phyloP scores from a whole-genome alignment of 2,888 invertebrate genomes.

The Brenthis hecate region DNA sequence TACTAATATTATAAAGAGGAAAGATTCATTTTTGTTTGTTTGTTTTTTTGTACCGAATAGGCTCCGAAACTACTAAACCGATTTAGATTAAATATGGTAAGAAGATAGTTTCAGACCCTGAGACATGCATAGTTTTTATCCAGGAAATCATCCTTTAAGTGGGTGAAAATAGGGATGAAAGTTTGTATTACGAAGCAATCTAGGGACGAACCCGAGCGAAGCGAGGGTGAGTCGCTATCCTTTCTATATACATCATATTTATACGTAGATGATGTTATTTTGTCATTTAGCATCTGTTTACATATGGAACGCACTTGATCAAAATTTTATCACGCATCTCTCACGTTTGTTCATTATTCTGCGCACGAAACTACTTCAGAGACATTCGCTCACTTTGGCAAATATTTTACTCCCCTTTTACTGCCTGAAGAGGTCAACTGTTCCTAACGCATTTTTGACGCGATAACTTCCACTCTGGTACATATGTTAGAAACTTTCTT shows the following conservation, averaged over 20 bases:
- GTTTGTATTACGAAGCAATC: too few relatives aligned
- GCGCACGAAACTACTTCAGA: slow-evolving; percentile 17
- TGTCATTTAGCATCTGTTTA: background rate
- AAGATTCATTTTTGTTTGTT: too few relatives aligned
- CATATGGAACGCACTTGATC: slow-evolving; percentile 2
- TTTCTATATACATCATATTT: background rate
- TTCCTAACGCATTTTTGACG: slow-evolving; percentile 2
- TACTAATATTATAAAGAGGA: too few relatives aligned
- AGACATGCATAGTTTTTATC: too few relatives aligned
- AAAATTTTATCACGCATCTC: slow-evolving; percentile 14
- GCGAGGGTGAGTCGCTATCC: too few relatives aligned
- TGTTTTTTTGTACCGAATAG: too few relatives aligned
- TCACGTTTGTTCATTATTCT: slow-evolving; percentile 6
- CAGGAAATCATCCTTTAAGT: too few relatives aligned
- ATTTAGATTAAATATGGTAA: too few relatives aligned
- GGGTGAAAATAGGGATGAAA: too few relatives aligned
- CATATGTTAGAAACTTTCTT: background rate
- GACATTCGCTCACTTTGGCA: slow-evolving; percentile 14
- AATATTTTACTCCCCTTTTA: slow-evolving; percentile 20
- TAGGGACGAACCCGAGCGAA: too few relatives aligned
- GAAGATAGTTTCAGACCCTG: too few relatives aligned
- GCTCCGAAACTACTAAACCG: too few relatives aligned
- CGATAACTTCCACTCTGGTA: background rate
- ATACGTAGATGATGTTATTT: background rate
- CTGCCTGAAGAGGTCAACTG: slow-evolving; percentile 7